Conservation (phyloP, 2,113 vertebrate species). For the Sialia sialis region DNA sequence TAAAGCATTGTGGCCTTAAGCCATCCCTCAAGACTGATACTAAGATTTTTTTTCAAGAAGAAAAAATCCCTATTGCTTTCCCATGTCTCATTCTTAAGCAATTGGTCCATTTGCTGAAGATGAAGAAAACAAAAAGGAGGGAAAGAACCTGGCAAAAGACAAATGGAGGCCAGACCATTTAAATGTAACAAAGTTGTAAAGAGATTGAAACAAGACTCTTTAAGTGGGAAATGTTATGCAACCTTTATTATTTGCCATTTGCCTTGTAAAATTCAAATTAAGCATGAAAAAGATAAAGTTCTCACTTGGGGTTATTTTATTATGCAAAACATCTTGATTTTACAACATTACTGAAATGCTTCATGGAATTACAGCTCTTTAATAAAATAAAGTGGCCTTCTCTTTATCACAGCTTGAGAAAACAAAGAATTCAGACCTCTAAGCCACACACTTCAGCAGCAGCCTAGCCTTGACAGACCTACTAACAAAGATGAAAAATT, state of each 20-base stretch:
- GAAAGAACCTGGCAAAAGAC: not conserved
- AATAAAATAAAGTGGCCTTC: not conserved
- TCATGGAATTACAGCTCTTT: not conserved
- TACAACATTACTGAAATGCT: not conserved
- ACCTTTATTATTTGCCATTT: conserved; percentile 22
- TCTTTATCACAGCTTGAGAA: not conserved
- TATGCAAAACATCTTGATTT: conserved; percentile 20
- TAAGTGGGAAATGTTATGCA: not conserved
- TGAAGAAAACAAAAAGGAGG: not conserved
- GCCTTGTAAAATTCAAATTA: conserved; percentile 30
- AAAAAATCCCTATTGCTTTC: not conserved
- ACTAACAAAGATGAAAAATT: not conserved
- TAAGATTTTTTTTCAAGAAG: not conserved
- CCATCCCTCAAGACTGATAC: not conserved
- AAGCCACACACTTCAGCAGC: not conserved
- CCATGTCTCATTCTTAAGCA: not conserved
- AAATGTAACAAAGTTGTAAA: not conserved
- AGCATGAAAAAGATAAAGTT: conserved; percentile 6
- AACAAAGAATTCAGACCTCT: not conserved
- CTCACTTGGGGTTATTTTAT: conserved; percentile 16
- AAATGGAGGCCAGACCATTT: not conserved
- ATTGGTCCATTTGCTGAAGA: not conserved
- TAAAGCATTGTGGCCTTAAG: not conserved
- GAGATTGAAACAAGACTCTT: not conserved
- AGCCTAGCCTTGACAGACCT: not conserved